Conservation (phyloP, 2,888 invertebrate genomes). For the Parnassius orleans region DNA sequence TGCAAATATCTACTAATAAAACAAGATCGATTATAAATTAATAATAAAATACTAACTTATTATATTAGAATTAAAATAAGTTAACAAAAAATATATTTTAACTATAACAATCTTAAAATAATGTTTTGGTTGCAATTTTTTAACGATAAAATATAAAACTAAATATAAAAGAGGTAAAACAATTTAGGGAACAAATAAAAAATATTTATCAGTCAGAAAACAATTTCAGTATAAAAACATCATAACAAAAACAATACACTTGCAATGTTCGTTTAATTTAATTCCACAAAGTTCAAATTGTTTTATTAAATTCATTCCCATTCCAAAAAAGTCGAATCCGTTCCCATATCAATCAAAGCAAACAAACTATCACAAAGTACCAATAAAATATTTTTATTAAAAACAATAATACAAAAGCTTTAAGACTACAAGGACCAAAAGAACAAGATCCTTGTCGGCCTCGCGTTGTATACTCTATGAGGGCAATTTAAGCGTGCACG, state of each 20-base stretch:
- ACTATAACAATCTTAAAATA: too few species aligned
- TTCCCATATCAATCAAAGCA: constrained; percentile 75
- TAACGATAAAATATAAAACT: too few species aligned
- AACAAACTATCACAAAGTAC: constrained; percentile 50
- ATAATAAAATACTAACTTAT: too few species aligned
- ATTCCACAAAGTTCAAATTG: constrained; percentile 12
- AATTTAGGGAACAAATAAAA: background rate
- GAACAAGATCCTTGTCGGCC: constrained; percentile 55
- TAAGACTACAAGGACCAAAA: constrained; percentile 42
- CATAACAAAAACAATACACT: background rate
- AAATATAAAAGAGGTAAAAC: too few species aligned
- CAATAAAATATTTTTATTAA: constrained; percentile 58
- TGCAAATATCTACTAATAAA: too few species aligned
- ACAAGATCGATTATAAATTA: too few species aligned
- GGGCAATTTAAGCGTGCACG: constrained; percentile 60
- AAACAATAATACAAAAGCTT: constrained; percentile 62
- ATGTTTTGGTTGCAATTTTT: too few species aligned
- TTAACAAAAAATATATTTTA: too few species aligned
- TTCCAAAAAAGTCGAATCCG: constrained; percentile 28
- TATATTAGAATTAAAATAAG: too few species aligned
- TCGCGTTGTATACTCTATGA: constrained; percentile 44
- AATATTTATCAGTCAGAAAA: background rate
- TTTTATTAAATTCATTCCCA: constrained; percentile 21
- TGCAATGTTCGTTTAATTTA: constrained; percentile 8
- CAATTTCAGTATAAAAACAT: background rate